phyloP scores from a whole-genome alignment of 2,888 invertebrate species.

The Drosophila pseudotalamancana region DNA sequence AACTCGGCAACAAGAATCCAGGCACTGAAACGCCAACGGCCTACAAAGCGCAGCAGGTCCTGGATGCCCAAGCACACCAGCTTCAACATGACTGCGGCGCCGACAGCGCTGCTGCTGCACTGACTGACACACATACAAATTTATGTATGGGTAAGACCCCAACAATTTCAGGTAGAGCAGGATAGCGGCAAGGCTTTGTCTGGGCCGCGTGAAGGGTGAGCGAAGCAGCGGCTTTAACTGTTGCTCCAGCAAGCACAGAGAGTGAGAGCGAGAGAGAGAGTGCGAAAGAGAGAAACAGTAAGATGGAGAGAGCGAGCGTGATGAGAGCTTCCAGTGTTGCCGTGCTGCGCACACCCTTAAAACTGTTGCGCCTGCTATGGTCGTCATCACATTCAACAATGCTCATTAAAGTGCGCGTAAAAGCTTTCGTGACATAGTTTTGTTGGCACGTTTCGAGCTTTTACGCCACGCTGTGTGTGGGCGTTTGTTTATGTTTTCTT shows the following conservation, averaged over 20 bases:
- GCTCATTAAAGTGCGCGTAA: slow-evolving; percentile 55
- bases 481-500: slow-evolving; percentile 77
- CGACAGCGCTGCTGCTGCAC: slow-evolving; percentile 38
- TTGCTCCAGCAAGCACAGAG: slow-evolving; percentile 50
- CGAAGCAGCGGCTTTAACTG: slow-evolving; percentile 59
- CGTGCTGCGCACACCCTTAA: slow-evolving; percentile 50
- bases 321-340: slow-evolving; percentile 59
- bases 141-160: slow-evolving; percentile 9
- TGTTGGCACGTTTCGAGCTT: slow-evolving; percentile 52
- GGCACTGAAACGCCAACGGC: slow-evolving; percentile 77
- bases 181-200: slow-evolving; percentile 55
- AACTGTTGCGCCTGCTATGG: slow-evolving; percentile 67
- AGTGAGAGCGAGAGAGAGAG: slow-evolving; percentile 14
- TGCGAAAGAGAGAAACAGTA: not conserved
- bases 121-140: slow-evolving; percentile 33
- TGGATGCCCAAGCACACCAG: slow-evolving; percentile 43
- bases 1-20: slow-evolving; percentile 83
- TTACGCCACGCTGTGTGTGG: slow-evolving; percentile 63
- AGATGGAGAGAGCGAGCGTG: not conserved
- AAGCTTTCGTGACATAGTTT: slow-evolving; percentile 73
- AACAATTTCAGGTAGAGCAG: slow-evolving; percentile 60
- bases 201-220: slow-evolving; percentile 58
- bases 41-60: slow-evolving; percentile 56
- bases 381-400: slow-evolving; percentile 32
- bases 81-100: slow-evolving; percentile 9